Percentiles rank a stretch among this genome's conserved stretches.
Evolutionary conservation across 2,113 vertebrate species (phyloP).

Genomic region (Phyllostomus discolor): DNA sequence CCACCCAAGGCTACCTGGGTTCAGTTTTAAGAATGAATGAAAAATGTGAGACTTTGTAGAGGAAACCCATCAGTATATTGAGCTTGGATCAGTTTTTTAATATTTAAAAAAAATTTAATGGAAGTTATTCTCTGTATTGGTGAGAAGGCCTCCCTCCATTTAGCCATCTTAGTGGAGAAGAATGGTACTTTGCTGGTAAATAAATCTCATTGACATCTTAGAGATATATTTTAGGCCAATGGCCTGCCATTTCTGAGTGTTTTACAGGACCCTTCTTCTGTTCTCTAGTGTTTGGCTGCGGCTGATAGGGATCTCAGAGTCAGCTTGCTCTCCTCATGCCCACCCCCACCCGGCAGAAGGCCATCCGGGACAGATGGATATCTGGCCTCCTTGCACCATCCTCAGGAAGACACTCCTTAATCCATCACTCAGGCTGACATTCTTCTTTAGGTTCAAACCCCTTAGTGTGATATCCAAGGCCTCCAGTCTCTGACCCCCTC

Average conservation of each 20-base stretch:
- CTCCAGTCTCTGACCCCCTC: neutral
- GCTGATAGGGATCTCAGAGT: neutral
- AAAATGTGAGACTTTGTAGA: neutral
- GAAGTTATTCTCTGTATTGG: neutral
- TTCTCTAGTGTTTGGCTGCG: neutral
- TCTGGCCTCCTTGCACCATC: neutral
- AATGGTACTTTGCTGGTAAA: neutral
- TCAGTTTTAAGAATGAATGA: conserved; percentile 21
- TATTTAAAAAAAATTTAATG: neutral
- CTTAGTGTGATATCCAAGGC: neutral
- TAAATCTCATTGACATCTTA: neutral
- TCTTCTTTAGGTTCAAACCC: neutral
- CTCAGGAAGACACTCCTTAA: neutral
- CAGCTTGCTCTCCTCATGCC: neutral
- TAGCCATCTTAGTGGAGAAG: neutral
- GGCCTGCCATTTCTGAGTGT: neutral
- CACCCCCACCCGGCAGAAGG: fast-evolving
- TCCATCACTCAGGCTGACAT: neutral
- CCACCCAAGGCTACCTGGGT: neutral
- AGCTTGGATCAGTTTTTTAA: neutral
- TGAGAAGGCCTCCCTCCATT: neutral
- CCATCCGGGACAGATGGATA: neutral
- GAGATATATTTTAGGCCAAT: neutral
- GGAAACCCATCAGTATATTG: neutral
- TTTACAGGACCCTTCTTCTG: neutral